Conservation (phyloP, 2,888 invertebrate species). For the Kryphioiulus occultus region DNA sequence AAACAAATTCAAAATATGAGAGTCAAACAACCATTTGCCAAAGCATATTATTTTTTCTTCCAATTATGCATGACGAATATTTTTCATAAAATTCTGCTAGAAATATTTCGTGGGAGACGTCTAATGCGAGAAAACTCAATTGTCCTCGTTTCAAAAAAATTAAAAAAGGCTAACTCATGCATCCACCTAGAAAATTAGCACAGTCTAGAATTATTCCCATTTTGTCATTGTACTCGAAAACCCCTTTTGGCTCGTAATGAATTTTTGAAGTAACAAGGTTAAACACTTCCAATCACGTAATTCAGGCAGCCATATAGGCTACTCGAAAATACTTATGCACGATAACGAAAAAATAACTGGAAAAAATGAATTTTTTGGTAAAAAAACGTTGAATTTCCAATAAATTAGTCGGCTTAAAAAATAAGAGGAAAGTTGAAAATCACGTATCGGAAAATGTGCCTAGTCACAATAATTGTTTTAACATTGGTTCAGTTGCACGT, state of each 20-base stretch:
- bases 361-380: neutral
- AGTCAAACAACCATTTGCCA: neutral
- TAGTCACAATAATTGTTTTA: constrained; percentile 35
- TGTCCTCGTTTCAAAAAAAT: neutral
- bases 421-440: neutral
- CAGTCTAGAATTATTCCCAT: neutral
- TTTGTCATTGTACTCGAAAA: constrained; percentile 27
- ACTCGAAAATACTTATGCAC: neutral
- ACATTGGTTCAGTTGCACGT: neutral
- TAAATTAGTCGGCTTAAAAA: neutral
- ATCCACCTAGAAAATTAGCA: constrained; percentile 6
- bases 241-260: neutral
- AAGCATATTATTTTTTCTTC: neutral
- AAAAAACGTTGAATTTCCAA: neutral
- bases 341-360: neutral
- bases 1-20: neutral
- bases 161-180: neutral
- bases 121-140: neutral
- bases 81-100: neutral
- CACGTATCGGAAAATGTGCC: constrained; percentile 1
- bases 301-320: neutral
- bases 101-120: neutral
- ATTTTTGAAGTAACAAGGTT: constrained; percentile 33
- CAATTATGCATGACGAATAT: neutral
- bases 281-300: neutral